A percentile compares a stretch with the other conserved stretches of the same genome.
phyloP scores from a whole-genome alignment of 2,113 vertebrate species.

The Maccullochella peelii region DNA sequence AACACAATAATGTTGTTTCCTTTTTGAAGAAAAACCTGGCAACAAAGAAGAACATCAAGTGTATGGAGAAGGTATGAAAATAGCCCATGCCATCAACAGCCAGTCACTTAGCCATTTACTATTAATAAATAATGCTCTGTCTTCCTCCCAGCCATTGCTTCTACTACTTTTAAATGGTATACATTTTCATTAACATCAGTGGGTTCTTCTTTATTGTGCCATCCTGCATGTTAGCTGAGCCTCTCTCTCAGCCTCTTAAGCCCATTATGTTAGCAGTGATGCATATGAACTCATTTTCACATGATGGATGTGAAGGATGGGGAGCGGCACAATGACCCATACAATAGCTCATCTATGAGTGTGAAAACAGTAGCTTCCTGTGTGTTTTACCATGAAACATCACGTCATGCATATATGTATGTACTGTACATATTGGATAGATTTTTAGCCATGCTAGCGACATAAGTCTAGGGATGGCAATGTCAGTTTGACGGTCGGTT shows the following conservation, averaged over 20 bases:
- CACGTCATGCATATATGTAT: not conserved
- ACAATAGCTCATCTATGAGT: conserved; percentile 30
- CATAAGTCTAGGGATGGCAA: not conserved
- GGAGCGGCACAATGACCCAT: conserved; percentile 31
- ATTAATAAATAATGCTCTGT: conserved; percentile 75
- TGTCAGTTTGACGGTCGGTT: not conserved
- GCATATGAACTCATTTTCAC: conserved; percentile 67
- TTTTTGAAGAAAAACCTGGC: conserved; percentile 17
- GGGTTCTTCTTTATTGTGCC: conserved; percentile 59
- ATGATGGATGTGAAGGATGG: conserved; percentile 62
- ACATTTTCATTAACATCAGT: conserved; percentile 76
- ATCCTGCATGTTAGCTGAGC: conserved; percentile 69
- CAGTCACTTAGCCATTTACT: conserved; percentile 70
- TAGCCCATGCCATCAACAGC: conserved; percentile 67
- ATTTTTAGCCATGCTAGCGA: not conserved
- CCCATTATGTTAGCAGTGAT: conserved; percentile 70
- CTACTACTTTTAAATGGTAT: conserved; percentile 69
- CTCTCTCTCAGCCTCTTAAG: conserved; percentile 67
- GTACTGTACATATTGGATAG: not conserved
- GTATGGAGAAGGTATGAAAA: conserved; percentile 59
- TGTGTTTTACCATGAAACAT: conserved; percentile 38
- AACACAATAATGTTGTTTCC: conserved; percentile 4
- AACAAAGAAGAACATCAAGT: conserved; percentile 45
- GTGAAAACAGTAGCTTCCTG: conserved; percentile 50
- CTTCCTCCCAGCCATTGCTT: conserved; percentile 58